Evolutionary conservation across 2,888 invertebrate genomes (phyloP).

Genomic region (Agapetus fuscipes): DNA sequence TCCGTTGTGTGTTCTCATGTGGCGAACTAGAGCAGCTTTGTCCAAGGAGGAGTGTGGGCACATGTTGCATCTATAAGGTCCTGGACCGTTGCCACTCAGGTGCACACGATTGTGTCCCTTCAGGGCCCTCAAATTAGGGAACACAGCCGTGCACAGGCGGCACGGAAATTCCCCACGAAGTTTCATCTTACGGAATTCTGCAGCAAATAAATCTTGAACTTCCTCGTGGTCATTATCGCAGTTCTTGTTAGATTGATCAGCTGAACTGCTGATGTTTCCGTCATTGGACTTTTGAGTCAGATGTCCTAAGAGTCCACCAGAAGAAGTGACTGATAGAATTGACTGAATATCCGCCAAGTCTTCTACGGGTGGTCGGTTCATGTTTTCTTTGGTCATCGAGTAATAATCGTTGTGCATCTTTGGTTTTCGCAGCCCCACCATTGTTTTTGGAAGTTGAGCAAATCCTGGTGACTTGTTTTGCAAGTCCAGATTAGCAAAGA

Average conservation of each 20-base stretch:
- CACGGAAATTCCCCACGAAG: conserved; percentile 84
- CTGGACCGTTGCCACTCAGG: conserved; percentile 63
- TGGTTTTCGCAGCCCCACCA: conserved; percentile 36
- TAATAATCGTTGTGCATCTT: conserved; percentile 37
- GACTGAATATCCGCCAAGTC: conserved; percentile 82
- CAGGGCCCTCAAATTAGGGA: conserved; percentile 79
- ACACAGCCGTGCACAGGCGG: conserved; percentile 76
- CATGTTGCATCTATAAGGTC: conserved; percentile 88
- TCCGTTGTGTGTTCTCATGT: conserved; percentile 91
- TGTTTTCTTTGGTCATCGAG: conserved; percentile 29
- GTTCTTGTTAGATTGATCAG: conserved; percentile 35
- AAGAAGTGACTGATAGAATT: conserved; percentile 68
- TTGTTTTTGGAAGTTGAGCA: conserved; percentile 34
- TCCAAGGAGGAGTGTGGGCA: conserved; percentile 84
- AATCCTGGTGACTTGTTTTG: conserved; percentile 56
- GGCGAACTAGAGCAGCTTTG: conserved; percentile 83
- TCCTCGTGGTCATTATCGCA: conserved; percentile 55
- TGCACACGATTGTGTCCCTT: conserved; percentile 88
- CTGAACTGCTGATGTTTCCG: conserved; percentile 37
- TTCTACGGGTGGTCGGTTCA: conserved; percentile 40
- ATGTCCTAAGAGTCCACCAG: conserved; percentile 55
- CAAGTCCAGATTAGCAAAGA: conserved; percentile 71
- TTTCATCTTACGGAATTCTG: conserved; percentile 83
- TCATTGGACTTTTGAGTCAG: conserved; percentile 42
- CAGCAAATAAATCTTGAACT: conserved; percentile 73